Evolutionary conservation across 2,113 vertebrate species (phyloP), one percentile per base, ranked within the genome.

Genomic region (human): DNA sequence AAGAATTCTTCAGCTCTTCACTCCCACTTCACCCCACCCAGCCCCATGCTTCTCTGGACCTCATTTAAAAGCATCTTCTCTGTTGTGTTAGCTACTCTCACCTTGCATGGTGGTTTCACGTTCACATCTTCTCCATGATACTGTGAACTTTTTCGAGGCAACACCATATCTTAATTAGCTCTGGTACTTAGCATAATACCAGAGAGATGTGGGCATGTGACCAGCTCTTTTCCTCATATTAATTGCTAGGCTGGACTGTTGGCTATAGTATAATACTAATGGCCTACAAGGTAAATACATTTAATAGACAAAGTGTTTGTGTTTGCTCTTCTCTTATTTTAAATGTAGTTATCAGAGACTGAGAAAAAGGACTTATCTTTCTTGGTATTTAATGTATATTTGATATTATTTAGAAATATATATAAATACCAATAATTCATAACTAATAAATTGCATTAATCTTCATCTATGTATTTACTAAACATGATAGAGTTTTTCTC

Each of bases 101-200:
- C 3, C 10, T 16, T 2, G 13, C 50, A 1, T 11, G 18, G 52
- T 13, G 48, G 2, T 3, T 5, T 35, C 40, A 16, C 3, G 45
- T 22, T 64, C 30, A 0, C 0, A 4, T 4, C 43, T 70, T 32
- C 43, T 23, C 40, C 17, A 6, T 1, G 52, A 27, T 8, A 1
- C 38, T 4, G 35, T 14, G 12, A 38, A 18, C 68, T 30, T 43
- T 23, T 20, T 0, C 5, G 78, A 38, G 48, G 17, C 22, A 80
- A 3, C 2, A 2, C 27, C 5, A 0, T 6, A 10, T 23, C 59
- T 18, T 52, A 5, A 3, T 52, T 48, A 23, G 55, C 68, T 38
- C 27, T n/a, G 9, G 5, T 5, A 64, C 55, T 48, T 22, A 61
- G 48, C 55, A 17, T 52, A 8, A 27, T 17, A 4, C 38, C 32